Evolutionary conservation across 2,888 invertebrate genomes (phyloP), one percentile per base, ranked within the genome.

Genomic region (Augochlorella aurata): DNA sequence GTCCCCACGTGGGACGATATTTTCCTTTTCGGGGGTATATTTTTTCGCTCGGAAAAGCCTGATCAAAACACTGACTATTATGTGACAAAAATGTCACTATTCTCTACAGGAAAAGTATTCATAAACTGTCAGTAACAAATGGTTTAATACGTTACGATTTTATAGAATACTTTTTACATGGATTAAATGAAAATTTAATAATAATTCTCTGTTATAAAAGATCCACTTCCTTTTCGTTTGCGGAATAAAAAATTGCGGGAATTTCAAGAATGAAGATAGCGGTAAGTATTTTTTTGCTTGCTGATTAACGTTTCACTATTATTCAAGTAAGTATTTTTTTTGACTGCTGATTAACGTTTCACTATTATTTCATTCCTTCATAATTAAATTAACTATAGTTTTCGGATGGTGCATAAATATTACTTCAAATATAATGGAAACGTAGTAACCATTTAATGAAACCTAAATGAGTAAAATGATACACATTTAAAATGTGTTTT

Each of bases 1-100:
- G 89, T 90, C 91, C 91, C 93, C 93, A 93, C 93, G 93, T 93
- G 93, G 93, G 92, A 93, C 90, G 93, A 92, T 93, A 93, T 93
- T 92, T 93, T 93, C 93, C 93, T 92, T 92, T 89, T 91, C 92
- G 89, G 90, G 92, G 90, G 89, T 91, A 91, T 92, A 92, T 93
- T 92, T 92, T 93, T 92, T 92, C 91, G 90, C 91, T 89, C 85
- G 91, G 92, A 91, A 93, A 93, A 93, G 92, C 91, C 90, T 91
- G 88, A 91, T 93, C 93, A 93, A 92, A 87, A 85, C 86, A 90
- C 79, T 82, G 71, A 89, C 90, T 83, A 76, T 86, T 69, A 73
- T 61, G 16, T 38, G n/a, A 12, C 12, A 49, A 38, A 68, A 68
- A 54, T 66, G 54, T 24, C 44, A 18, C 61, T 21, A 76, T 76